These are phyloP conservation scores for Ametastegia equiseti DNA, from an alignment of 2,888 invertebrate genomes.

Conservation along the genomic window DNA sequence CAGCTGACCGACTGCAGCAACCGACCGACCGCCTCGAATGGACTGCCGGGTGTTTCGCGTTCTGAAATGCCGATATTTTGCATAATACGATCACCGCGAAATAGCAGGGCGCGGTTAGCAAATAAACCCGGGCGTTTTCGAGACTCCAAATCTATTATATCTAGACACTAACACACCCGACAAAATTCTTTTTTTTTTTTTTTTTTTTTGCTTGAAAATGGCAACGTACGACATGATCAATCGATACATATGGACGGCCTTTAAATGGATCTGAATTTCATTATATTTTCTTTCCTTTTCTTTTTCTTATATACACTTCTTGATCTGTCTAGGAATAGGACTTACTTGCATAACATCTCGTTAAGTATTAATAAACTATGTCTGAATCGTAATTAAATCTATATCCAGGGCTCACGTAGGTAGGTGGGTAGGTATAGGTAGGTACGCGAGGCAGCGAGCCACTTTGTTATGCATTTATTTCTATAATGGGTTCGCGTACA, in stretches of 20 bases:
- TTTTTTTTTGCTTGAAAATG: no score
- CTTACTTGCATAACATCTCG: conserved; percentile 43
- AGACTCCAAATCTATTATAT: background rate
- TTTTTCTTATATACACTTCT: background rate
- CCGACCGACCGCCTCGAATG: no score
- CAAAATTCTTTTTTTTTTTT: background rate
- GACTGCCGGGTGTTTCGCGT: conserved; percentile 47
- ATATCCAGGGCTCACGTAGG: conserved; percentile 23
- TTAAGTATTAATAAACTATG: conserved; percentile 59
- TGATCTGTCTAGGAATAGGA: background rate
- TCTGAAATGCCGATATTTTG: conserved; percentile 49
- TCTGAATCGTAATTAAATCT: conserved; percentile 59
- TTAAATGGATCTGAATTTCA: background rate
- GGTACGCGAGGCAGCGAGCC: conserved; percentile 42
- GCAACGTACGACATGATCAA: background rate
- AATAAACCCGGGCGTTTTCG: background rate
- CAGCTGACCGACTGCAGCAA: conserved; percentile 41
- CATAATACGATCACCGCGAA: conserved; percentile 32
- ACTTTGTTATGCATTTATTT: conserved; percentile 53
- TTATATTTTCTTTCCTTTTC: background rate
- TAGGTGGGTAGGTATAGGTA: background rate
- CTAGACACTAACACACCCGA: background rate
- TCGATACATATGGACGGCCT: background rate
- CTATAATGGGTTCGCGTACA: conserved; percentile 51
- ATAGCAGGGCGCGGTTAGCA: background rate